These are phyloP conservation scores for Drosophila tsacasi DNA, from an alignment of 1,140 invertebrate species.

Conservation along the genomic window DNA sequence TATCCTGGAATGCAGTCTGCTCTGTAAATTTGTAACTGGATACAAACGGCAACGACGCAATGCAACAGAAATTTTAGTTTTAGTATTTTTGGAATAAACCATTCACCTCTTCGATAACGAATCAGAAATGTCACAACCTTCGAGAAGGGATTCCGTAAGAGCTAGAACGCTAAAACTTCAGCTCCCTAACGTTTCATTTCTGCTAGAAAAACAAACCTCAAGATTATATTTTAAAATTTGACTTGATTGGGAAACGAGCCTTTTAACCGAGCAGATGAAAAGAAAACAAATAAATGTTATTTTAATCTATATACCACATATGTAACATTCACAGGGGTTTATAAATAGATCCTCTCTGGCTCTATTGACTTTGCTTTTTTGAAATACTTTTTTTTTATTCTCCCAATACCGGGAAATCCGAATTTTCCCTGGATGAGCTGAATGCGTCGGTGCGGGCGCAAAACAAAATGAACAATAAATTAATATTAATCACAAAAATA, in stretches of 20 bases:
- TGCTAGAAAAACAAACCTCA: not conserved
- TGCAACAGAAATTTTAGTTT: slow-evolving; percentile 79
- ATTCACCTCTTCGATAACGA: slow-evolving; percentile 1
- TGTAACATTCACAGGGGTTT: no score
- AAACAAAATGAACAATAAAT: no score
- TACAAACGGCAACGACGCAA: slow-evolving; percentile 49
- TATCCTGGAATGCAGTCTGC: slow-evolving; percentile 7
- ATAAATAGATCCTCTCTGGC: no score
- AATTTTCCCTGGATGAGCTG: no score
- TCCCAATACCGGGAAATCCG: no score
- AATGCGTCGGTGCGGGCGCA: no score
- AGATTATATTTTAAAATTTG: slow-evolving; percentile 4
- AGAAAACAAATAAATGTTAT: slow-evolving; percentile 5
- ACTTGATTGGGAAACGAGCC: not conserved
- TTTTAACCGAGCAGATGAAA: not conserved
- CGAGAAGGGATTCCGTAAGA: not conserved
- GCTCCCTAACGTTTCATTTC: not conserved
- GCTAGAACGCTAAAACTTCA: not conserved
- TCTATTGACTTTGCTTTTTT: no score
- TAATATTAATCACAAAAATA: no score
- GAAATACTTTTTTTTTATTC: no score
- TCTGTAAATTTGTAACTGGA: slow-evolving; percentile 13
- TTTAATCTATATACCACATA: not conserved
- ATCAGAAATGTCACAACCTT: not conserved
- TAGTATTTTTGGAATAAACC: slow-evolving; percentile 74